These are phyloP conservation scores for Brachyhypopomus occidentalis DNA, from an alignment of 2,113 vertebrate genomes.

Conservation along the genomic window DNA sequence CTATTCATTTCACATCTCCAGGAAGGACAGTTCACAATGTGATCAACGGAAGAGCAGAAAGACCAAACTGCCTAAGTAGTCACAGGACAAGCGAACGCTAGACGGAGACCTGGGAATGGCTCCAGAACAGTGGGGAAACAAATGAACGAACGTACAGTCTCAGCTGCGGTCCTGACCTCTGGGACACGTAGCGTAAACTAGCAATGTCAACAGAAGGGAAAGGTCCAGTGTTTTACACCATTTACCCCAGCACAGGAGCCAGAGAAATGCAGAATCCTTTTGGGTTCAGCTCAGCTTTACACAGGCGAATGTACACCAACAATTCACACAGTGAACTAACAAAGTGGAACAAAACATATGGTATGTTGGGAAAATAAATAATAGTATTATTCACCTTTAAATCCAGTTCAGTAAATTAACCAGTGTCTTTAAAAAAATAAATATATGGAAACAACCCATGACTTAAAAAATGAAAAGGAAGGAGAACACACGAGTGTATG, in stretches of 20 bases:
- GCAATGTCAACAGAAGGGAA: slow-evolving; percentile 17
- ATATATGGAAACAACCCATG: slow-evolving; percentile 20
- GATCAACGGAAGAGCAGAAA: slow-evolving; percentile 9
- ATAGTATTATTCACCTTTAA: slow-evolving; percentile 23
- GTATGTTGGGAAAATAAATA: slow-evolving; percentile 39
- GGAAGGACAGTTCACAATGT: slow-evolving; percentile 26
- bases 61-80: neutral
- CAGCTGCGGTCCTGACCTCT: neutral
- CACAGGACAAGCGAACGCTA: neutral
- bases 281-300: slow-evolving; percentile 8
- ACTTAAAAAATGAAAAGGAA: neutral
- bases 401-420: slow-evolving; percentile 3
- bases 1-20: slow-evolving; percentile 10
- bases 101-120: slow-evolving; percentile 23
- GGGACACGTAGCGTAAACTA: slow-evolving; percentile 33
- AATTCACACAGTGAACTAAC: slow-evolving; percentile 30
- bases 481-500: neutral
- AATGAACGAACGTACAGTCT: slow-evolving; percentile 3
- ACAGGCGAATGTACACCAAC: neutral
- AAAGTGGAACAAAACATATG: neutral
- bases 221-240: slow-evolving; percentile 16
- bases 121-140: slow-evolving; percentile 7
- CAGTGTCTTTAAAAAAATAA: slow-evolving; percentile 47
- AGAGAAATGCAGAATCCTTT: neutral
- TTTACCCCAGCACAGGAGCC: neutral